Percentiles rank a stretch among this genome's conserved stretches.
phyloP scores from a whole-genome alignment of 1,140 invertebrate genomes.

The Eubasilissa regina region DNA sequence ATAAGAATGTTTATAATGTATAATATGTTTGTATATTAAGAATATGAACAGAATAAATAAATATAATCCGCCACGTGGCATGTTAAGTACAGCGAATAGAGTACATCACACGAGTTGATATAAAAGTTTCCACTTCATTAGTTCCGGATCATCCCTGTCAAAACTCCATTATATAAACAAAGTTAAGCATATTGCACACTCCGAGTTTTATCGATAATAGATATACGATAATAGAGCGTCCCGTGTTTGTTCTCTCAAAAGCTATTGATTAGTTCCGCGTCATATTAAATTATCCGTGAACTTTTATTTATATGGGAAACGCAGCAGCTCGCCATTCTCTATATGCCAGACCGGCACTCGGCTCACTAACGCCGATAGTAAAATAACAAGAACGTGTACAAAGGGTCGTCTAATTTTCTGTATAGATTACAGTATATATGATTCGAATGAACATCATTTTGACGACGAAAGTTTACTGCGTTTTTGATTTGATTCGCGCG shows the following conservation, averaged over 20 bases:
- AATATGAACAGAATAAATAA: too few relatives aligned
- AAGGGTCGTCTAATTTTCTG: too few relatives aligned
- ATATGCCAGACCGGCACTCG: too few relatives aligned
- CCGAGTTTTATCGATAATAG: constrained; percentile 15
- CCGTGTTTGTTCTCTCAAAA: constrained; percentile 15
- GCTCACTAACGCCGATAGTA: too few relatives aligned
- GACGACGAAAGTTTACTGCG: too few relatives aligned
- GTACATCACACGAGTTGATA: constrained; percentile 5
- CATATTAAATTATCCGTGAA: constrained; percentile 44
- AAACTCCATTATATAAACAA: constrained; percentile 3
- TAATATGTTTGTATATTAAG: too few relatives aligned
- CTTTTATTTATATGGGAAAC: constrained; percentile 44
- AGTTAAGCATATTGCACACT: constrained; percentile 1
- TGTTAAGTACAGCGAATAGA: not conserved
- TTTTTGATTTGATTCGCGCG: too few relatives aligned
- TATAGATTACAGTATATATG: too few relatives aligned
- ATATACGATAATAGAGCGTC: constrained; percentile 8
- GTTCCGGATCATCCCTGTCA: constrained; percentile 3
- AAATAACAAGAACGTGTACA: too few relatives aligned
- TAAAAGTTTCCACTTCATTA: constrained; percentile 30
- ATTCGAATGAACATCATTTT: too few relatives aligned
- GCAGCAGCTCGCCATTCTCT: not conserved
- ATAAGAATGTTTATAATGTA: too few relatives aligned
- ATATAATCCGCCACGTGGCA: constrained; percentile 2
- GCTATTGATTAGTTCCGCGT: constrained; percentile 30